Percentiles rank a stretch among this genome's conserved stretches.
Evolutionary conservation across 2,888 invertebrate genomes (phyloP).

Genomic region (Melanophora roralis): DNA sequence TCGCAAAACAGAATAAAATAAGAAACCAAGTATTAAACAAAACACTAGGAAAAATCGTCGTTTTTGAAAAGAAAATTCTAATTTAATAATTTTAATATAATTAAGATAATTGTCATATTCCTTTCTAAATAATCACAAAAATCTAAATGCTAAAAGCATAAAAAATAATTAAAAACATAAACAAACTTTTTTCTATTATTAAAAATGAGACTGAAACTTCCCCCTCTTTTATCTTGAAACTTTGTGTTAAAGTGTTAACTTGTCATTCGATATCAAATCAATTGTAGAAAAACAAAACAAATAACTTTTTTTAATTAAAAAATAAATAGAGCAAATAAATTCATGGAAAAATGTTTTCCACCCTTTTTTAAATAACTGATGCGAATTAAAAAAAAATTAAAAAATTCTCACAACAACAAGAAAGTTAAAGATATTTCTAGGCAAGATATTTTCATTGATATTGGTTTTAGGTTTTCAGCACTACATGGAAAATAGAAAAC

Average conservation of each 20-base stretch:
- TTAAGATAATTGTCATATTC: too few species aligned
- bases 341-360: slow-evolving; percentile 43
- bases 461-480: slow-evolving; percentile 1
- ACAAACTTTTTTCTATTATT: too few species aligned
- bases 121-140: too few species aligned
- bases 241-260: slow-evolving; percentile 62
- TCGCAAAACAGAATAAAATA: too few species aligned
- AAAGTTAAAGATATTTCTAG: neutral
- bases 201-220: too few species aligned
- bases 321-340: slow-evolving; percentile 57
- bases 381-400: slow-evolving; percentile 2
- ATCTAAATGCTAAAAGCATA: too few species aligned
- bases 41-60: too few species aligned
- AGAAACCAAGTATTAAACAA: too few species aligned
- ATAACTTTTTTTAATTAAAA: slow-evolving; percentile 65
- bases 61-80: too few species aligned
- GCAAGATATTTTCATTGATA: neutral
- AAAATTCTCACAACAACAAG: neutral
- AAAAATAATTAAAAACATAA: too few species aligned
- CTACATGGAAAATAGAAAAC: slow-evolving; percentile 15
- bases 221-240: too few species aligned
- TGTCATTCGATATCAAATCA: slow-evolving; percentile 65
- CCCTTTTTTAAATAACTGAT: slow-evolving; percentile 1
- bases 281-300: slow-evolving; percentile 61
- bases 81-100: too few species aligned